Percentiles rank a stretch among this genome's conserved stretches.
These are phyloP conservation scores for Paramisgurnus dabryanus DNA, from an alignment of 2,113 vertebrate genomes.

Conservation along the genomic window DNA sequence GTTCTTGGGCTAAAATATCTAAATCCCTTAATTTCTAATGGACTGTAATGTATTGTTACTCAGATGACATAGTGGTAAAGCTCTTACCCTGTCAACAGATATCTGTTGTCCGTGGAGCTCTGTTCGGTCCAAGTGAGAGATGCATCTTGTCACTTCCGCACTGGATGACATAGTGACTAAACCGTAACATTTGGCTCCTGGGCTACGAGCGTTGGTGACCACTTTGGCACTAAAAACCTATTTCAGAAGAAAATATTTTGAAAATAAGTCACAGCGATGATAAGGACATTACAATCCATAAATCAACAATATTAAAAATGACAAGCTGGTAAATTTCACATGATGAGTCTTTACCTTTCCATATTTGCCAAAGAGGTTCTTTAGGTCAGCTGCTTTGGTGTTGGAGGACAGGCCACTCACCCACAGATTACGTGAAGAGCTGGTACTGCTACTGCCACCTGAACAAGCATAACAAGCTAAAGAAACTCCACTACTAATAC, in stretches of 20 bases:
- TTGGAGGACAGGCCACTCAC: slow-evolving; percentile 96
- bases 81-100: slow-evolving; percentile 91
- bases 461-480: slow-evolving; percentile 35
- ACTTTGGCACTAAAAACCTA: slow-evolving; percentile 97
- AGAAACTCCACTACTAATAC: not conserved
- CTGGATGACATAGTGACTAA: slow-evolving; percentile 96
- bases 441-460: slow-evolving; percentile 79
- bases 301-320: not conserved
- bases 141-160: slow-evolving; percentile 88
- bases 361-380: slow-evolving; percentile 98
- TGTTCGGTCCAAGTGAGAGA: slow-evolving; percentile 90
- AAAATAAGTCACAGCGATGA: not conserved
- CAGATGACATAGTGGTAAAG: not conserved
- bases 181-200: slow-evolving; percentile 94
- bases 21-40: not conserved
- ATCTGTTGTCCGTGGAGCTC: slow-evolving; percentile 97
- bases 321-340: not conserved
- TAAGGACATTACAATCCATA: not conserved
- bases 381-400: slow-evolving; percentile 97
- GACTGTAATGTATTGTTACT: not conserved
- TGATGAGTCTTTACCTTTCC: slow-evolving; percentile 83
- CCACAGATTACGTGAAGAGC: slow-evolving; percentile 92
- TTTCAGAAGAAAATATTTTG: not conserved
- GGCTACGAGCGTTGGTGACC: slow-evolving; percentile 95
- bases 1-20: not conserved